Percentiles rank a stretch among this genome's conserved stretches.
Conservation (phyloP, 2,113 vertebrate genomes). For the Phalacrocorax carbo region DNA sequence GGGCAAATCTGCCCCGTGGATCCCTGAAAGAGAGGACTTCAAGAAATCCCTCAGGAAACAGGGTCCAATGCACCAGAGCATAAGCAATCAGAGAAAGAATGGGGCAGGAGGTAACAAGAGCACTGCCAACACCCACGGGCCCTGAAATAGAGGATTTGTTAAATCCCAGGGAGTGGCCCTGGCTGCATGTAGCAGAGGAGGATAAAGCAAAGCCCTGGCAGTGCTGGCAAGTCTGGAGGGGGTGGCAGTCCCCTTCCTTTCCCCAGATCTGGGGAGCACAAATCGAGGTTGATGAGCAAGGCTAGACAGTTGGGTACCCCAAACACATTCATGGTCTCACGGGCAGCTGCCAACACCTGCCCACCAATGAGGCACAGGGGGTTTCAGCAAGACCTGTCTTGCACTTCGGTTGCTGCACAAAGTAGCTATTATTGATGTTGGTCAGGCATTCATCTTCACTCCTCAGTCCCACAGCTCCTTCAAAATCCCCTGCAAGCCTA, state of each 20-base stretch:
- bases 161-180: neutral
- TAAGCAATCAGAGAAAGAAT: neutral
- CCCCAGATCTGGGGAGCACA: neutral
- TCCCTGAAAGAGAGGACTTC: neutral
- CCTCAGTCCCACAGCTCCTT: neutral
- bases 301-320: neutral
- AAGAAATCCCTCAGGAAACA: neutral
- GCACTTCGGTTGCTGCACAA: neutral
- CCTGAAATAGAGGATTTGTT: constrained; percentile 40
- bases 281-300: neutral
- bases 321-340: neutral
- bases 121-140: neutral
- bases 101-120: neutral
- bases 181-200: neutral
- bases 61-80: neutral
- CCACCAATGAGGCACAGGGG: neutral
- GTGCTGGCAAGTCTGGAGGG: neutral
- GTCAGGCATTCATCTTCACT: accelerated
- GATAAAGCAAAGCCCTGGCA: neutral
- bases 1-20: neutral
- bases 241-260: neutral
- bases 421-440: neutral
- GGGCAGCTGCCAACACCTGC: neutral
- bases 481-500: neutral
- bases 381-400: neutral